A percentile compares a stretch with the other conserved stretches of the same genome.
phyloP scores from a whole-genome alignment of 2,888 invertebrate genomes.

The Schizotus pectinicornis region DNA sequence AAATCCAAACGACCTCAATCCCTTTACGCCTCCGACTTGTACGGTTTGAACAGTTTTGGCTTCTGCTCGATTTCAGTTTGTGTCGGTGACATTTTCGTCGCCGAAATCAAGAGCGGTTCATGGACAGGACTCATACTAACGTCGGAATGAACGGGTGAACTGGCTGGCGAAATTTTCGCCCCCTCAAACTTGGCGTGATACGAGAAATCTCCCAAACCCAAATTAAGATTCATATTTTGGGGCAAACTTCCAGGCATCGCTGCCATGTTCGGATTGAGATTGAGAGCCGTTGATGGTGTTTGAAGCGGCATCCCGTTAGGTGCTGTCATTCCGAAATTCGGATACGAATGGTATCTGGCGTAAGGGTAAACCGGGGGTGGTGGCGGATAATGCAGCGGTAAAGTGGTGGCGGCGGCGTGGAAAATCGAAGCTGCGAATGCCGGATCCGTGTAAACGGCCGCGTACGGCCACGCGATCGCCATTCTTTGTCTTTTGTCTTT shows the following conservation, averaged over 20 bases:
- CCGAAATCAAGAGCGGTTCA: slow-evolving; percentile 52
- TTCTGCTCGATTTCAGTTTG: slow-evolving; percentile 56
- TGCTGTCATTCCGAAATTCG: slow-evolving; percentile 53
- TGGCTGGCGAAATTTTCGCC: slow-evolving; percentile 47
- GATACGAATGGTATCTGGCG: slow-evolving; percentile 61
- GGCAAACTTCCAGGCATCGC: slow-evolving; percentile 54
- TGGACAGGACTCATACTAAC: slow-evolving; percentile 54
- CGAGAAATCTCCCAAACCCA: slow-evolving; percentile 47
- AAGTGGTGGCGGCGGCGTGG: slow-evolving; percentile 81
- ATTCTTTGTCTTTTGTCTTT: slow-evolving; percentile 96
- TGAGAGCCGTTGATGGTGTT: slow-evolving; percentile 41
- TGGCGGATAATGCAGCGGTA: slow-evolving; percentile 62
- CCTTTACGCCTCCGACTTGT: slow-evolving; percentile 65
- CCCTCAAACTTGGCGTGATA: slow-evolving; percentile 30
- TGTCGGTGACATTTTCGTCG: slow-evolving; percentile 46
- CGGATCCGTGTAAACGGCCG: slow-evolving; percentile 92
- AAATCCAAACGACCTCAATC: no score
- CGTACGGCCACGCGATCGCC: slow-evolving; percentile 94
- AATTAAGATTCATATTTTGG: slow-evolving; percentile 45
- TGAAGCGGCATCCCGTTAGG: slow-evolving; percentile 59
- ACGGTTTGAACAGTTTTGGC: slow-evolving; percentile 78
- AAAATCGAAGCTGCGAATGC: slow-evolving; percentile 90
- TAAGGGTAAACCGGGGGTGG: slow-evolving; percentile 67
- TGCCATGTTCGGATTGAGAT: slow-evolving; percentile 43
- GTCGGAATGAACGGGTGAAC: slow-evolving; percentile 54